phyloP scores from a whole-genome alignment of 2,113 vertebrate species.

The Natator depressus region DNA sequence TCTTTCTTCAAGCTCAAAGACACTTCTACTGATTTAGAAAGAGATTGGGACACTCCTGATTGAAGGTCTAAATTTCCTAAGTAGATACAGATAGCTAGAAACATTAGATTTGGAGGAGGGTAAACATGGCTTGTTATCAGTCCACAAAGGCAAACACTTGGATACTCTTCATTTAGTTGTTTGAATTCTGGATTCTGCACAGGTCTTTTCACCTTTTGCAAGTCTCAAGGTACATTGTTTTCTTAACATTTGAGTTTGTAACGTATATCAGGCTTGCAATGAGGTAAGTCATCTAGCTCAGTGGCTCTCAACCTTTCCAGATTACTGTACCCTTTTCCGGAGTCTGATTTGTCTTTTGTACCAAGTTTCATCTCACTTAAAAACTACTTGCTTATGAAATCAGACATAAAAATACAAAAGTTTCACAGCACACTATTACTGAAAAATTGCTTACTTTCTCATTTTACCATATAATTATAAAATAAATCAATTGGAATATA shows the following conservation, averaged over 20 bases:
- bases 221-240: not conserved
- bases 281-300: not conserved
- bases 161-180: not conserved
- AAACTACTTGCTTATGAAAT: no score
- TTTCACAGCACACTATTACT: no score
- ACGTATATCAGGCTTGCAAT: rapidly evolving
- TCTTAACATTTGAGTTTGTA: not conserved
- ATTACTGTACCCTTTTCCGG: no score
- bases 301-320: no score
- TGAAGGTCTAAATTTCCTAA: not conserved
- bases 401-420: no score
- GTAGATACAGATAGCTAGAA: not conserved
- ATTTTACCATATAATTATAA: no score
- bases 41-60: not conserved
- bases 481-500: no score
- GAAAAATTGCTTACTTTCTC: no score
- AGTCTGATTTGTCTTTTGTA: no score
- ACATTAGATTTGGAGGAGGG: not conserved
- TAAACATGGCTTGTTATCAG: rapidly evolving
- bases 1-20: not conserved
- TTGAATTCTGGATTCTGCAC: not conserved
- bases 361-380: no score
- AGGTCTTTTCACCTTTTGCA: not conserved
- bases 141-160: not conserved
- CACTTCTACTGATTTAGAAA: not conserved